Evolutionary conservation across 2,888 invertebrate species (phyloP), one percentile per base, ranked within the genome.

Genomic region (Mechanitis messenoides): DNA sequence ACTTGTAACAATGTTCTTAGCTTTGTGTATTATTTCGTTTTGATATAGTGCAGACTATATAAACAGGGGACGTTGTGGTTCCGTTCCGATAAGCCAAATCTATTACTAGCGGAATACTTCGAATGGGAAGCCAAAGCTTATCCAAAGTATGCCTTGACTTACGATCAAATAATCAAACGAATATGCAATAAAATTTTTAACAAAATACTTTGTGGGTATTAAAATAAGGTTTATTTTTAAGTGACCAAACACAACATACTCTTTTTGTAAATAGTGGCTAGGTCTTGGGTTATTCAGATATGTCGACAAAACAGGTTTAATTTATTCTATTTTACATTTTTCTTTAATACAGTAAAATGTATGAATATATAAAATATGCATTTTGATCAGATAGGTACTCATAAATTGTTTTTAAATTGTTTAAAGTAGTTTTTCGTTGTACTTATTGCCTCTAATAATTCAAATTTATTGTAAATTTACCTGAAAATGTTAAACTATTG

Each of bases 41-140:
- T 57, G 57, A 57, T 50, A 38, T 33, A 59, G 58, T 45, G 53
- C 33, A 59, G 53, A 33, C 53, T 45, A 59, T 53, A 59, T 45
- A 59, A 53, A 59, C 58, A 33, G 42, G 65, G 68, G 47, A 50
- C 31, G 31, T 67, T 67, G 68, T 67, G 73, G 78, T 71, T 71
- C n/a, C n/a, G n/a, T n/a, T n/a, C n/a, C n/a, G 80, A 78, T 80
- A 74, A 72, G 71, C 69, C 57, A 63, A 76, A 79, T 77, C 71
- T 77, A 78, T 74, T 72, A 74, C 68, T 60, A 61, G 56, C 54
- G 63, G 71, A 75, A 79, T 78, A 70, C 67, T 66, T 71, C 75
- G 70, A 70, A 67, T 69, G 68, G 69, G 64, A 67, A 67, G 50
- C 9, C 31, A 31, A 61, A 61, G 66, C 67, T 74, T 69, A 70